phyloP scores from a whole-genome alignment of 2,113 vertebrate genomes.

The Lasiurus cinereus region DNA sequence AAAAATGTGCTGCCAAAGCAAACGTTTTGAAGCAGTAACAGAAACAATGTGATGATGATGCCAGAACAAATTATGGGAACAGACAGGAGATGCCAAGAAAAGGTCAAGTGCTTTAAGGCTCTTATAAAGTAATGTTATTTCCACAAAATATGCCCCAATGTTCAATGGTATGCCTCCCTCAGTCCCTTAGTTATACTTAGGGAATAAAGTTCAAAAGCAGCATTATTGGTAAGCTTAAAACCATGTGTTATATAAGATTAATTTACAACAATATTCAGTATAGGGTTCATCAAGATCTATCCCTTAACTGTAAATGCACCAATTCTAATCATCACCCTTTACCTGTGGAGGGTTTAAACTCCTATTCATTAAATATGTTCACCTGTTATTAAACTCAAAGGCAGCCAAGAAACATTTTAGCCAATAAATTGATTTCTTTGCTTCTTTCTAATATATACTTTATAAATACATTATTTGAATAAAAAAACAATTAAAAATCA shows the following conservation, averaged over 20 bases:
- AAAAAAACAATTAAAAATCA: background rate
- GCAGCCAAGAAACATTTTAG: background rate
- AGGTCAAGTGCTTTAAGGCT: constrained; percentile 49
- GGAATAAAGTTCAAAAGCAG: constrained; percentile 39
- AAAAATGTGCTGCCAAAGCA: constrained; percentile 19
- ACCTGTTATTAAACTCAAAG: background rate
- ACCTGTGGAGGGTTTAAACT: background rate
- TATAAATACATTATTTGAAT: constrained; percentile 20
- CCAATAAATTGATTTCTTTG: constrained; percentile 38
- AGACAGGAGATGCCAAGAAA: background rate
- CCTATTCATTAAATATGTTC: background rate
- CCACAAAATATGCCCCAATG: constrained; percentile 23
- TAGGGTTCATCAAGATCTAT: background rate
- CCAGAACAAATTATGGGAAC: constrained; percentile 29
- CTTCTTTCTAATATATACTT: background rate
- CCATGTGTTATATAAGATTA: background rate
- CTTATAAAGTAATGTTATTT: constrained; percentile 56
- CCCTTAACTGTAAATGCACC: background rate
- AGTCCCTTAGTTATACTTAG: background rate
- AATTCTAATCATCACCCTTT: background rate
- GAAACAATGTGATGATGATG: constrained; percentile 1
- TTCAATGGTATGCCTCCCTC: background rate
- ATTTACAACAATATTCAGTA: background rate
- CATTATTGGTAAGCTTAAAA: constrained; percentile 1
- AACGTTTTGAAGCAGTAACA: background rate